Base-by-base conservation (phyloP, 2,888 invertebrate species). In the Ormyrus labotus region DNA sequence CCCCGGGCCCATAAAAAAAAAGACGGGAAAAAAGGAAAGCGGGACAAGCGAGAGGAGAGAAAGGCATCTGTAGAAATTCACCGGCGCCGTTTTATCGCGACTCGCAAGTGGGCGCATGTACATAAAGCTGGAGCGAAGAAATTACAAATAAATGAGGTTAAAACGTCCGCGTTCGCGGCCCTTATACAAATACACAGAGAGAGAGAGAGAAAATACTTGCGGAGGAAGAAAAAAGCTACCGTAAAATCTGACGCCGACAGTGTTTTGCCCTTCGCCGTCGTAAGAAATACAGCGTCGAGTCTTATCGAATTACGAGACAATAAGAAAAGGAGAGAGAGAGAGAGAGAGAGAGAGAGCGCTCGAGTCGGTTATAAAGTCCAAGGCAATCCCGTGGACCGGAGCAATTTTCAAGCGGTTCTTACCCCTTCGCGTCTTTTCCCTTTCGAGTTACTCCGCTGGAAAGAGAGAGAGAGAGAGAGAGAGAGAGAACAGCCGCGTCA, bases 401-500 rank as follows among this genome's bases (percentile, higher is more conserved):
- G 61, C 63, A 72, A 72, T 72, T 63, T 72, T 72, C 34, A 6
- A 9, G 47, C 61, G 71, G 5, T 11, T 51, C 50, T 0, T 60
- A 19, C 19, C 19, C 19, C 19, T 19, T 60, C 34, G 19, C 45
- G 11, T 8, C 19, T 19, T 19, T 19, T 19, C 19, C 19, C 19
- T 19, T 19, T 19, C 19, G 19, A 19, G 19, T 19, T 19, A 19
- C 19, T 19, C 1, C 19, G 19, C 19, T 19, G 19, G 19, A 19
- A 19, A 19, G 19, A 19, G 19, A 19, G 19, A 19, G 19, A 19
- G 19, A 19, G 19, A 55, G 55, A 55, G 47, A 70, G 7, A 58
- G 10, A 58, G 45, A 48, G 48, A 68, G 53, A 11, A n/a, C 10
- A 47, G 8, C 11, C 51, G 34, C 51, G 81, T 81, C 83, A 83